Percentiles rank a stretch among this genome's conserved stretches.
phyloP scores from a whole-genome alignment of 2,888 invertebrate genomes.

The Autographa pulchrina region DNA sequence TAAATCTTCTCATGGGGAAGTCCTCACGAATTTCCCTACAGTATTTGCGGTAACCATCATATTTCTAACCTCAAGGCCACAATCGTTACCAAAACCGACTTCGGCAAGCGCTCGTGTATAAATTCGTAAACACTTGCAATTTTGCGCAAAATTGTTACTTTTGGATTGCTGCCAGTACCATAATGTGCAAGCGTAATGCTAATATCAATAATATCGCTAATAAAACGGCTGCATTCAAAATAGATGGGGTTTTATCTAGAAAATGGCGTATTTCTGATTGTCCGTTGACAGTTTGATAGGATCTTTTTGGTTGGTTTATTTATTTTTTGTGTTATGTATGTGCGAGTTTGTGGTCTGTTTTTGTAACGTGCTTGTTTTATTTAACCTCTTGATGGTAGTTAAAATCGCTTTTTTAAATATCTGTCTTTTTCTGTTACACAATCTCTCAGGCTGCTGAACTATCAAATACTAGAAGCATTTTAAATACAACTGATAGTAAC shows the following conservation, averaged over 20 bases:
- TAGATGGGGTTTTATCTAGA: slow-evolving; percentile 31
- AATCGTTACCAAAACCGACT: slow-evolving; percentile 15
- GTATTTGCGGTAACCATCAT: background rate
- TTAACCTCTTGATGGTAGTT: no score
- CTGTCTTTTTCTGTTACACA: no score
- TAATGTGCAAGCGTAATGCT: slow-evolving; percentile 44
- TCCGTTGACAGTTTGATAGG: slow-evolving; percentile 12
- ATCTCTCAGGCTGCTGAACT: no score
- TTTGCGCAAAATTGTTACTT: slow-evolving; percentile 61
- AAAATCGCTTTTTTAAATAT: no score
- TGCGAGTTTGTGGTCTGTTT: background rate
- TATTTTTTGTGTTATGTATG: background rate
- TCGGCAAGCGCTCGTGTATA: slow-evolving; percentile 37
- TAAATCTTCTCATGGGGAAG: background rate
- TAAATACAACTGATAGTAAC: no score
- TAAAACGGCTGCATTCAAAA: slow-evolving; percentile 50
- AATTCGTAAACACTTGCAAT: slow-evolving; percentile 62
- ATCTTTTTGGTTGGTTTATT: background rate
- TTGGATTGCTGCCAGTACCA: slow-evolving; percentile 49
- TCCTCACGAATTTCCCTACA: background rate
- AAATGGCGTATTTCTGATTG: background rate
- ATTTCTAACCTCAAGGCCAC: slow-evolving; percentile 21
- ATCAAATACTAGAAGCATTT: no score
- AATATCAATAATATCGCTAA: slow-evolving; percentile 59
- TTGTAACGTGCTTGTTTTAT: background rate